A percentile compares a stretch with the other conserved stretches of the same genome.
Conservation (phyloP, 1,140 invertebrate species). For the Lepeophtheirus salmonis region DNA sequence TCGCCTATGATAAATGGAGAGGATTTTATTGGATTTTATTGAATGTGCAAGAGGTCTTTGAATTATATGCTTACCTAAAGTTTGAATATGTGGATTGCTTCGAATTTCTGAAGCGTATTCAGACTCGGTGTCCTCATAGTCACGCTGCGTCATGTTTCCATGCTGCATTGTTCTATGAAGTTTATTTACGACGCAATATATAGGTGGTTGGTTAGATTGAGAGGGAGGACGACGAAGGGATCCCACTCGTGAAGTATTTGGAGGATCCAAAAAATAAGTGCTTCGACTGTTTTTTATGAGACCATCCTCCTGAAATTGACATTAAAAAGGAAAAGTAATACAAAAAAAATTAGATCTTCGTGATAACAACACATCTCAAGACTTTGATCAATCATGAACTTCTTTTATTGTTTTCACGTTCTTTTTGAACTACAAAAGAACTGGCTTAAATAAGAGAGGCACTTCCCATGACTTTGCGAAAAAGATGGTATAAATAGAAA, state of each 20-base stretch:
- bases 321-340: not conserved
- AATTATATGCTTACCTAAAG: conserved; percentile 12
- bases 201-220: not conserved
- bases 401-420: not conserved
- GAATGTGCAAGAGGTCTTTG: not conserved
- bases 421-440: not conserved
- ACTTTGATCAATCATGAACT: not conserved
- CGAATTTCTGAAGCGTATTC: conserved; percentile 13
- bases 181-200: conserved; percentile 9
- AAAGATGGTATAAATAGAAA: not conserved
- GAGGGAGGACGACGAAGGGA: not conserved
- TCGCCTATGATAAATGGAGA: not conserved
- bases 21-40: not conserved
- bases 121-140: conserved; percentile 18
- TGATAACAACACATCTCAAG: not conserved
- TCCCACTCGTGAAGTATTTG: not conserved
- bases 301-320: not conserved
- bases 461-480: not conserved
- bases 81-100: conserved; percentile 13
- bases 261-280: conserved; percentile 3
- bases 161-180: not conserved
- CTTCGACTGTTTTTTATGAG: not conserved
- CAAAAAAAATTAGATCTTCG: not conserved
- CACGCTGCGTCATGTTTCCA: not conserved
- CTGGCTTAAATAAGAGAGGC: not conserved